Base-by-base conservation (phyloP, 2,113 vertebrate species). In the Stigmatopora nigra region DNA sequence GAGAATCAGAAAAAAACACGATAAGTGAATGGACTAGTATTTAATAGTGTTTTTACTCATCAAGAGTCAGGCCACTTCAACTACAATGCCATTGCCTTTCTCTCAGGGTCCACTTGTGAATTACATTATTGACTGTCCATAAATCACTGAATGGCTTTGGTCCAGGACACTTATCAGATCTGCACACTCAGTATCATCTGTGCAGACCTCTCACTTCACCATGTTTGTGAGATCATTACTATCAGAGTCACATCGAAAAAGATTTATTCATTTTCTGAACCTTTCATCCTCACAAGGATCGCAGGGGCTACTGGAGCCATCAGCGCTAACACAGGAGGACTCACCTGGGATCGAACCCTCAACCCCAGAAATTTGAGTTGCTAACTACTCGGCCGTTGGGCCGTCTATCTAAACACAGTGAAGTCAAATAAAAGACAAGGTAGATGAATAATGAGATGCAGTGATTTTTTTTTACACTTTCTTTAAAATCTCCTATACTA, bases 91-190 rank as follows among this genome's bases (percentile, higher is more conserved):
- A 1, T n/a, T 38, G 57, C 17, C 17, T 60, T 41, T 60, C 57
- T 19, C 57, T 19, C 36, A 41, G 9, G 19, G 12, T 13, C 35
- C n/a, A 60, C 57, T 60, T 60, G 9, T 11, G 11, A 60, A 60
- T 41, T 19, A 41, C 38, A 41, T 41, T n/a, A 41, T 41, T 60
- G 57, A 38, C 10, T 41, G 36, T 60, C 57, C 57, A 60, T 60
- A 60, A 60, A 60, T 60, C 17, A 60, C 17, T 60, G 36, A 41
- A 60, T 41, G 57, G 57, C 57, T 59, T 59, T 4, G 36, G 35
- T 41, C 57, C 35, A 56, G 31, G 25, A 16, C 13, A 14, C 17
- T 60, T 41, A 60, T 41, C 36, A 60, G 57, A 60, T 41, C 17
- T n/a, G 19, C 11, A 5, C 52, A 13, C 19, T 53, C 31, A 11